A percentile compares a stretch with the other conserved stretches of the same genome.
These are phyloP conservation scores for Volucella inflata DNA, from an alignment of 2,888 invertebrate genomes.

Conservation along the genomic window DNA sequence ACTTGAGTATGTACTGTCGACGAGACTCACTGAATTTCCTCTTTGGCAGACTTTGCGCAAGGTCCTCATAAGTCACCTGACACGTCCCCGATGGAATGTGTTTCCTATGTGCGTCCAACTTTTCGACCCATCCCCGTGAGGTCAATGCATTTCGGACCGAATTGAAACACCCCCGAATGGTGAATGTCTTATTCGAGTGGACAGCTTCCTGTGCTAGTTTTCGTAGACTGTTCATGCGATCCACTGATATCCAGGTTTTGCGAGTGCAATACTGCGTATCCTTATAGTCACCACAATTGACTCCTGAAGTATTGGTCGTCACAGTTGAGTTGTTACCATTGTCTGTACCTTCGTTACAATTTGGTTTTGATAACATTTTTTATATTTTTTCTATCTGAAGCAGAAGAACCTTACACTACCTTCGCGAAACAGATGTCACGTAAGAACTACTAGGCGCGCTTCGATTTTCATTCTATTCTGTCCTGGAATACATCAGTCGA, in stretches of 20 bases:
- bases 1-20: slow-evolving; percentile 86
- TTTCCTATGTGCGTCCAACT: slow-evolving; percentile 82
- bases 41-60: slow-evolving; percentile 82
- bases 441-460: slow-evolving; percentile 58
- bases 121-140: slow-evolving; percentile 88
- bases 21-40: slow-evolving; percentile 83
- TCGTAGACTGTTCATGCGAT: slow-evolving; percentile 87
- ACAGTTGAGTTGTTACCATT: slow-evolving; percentile 15
- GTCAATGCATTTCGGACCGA: slow-evolving; percentile 88
- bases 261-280: slow-evolving; percentile 77
- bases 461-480: slow-evolving; percentile 67
- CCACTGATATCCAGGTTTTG: slow-evolving; percentile 86
- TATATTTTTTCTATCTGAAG: neutral
- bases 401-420: neutral
- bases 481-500: slow-evolving; percentile 52
- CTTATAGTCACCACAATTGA: slow-evolving; percentile 29
- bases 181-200: slow-evolving; percentile 87
- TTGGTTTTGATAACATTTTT: slow-evolving; percentile 55
- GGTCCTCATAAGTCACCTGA: slow-evolving; percentile 82
- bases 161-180: slow-evolving; percentile 89
- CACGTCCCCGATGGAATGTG: slow-evolving; percentile 78
- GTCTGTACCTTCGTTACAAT: slow-evolving; percentile 38
- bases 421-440: slow-evolving; percentile 71
- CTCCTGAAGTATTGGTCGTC: neutral
- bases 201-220: slow-evolving; percentile 88